Evolutionary conservation across 2,888 invertebrate species (phyloP).

Genomic region (Liopterus haemorrhoidalis): DNA sequence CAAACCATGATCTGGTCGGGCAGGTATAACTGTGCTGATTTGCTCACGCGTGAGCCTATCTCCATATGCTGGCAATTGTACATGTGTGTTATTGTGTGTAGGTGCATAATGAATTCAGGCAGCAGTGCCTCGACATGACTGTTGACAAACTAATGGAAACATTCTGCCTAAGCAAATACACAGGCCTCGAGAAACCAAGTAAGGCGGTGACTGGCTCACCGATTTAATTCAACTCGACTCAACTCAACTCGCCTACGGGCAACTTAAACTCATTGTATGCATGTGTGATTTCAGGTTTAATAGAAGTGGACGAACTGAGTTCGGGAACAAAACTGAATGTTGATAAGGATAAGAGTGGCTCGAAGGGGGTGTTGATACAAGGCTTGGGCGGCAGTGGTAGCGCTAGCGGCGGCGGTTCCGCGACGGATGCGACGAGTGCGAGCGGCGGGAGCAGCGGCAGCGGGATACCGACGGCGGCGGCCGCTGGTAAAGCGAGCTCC

Average conservation of each 20-base stretch:
- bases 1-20: constrained; percentile 85
- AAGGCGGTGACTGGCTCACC: constrained; percentile 42
- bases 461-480: constrained; percentile 31
- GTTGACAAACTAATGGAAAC: constrained; percentile 88
- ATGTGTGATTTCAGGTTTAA: constrained; percentile 40
- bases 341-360: not conserved
- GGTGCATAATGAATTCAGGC: constrained; percentile 90
- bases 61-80: constrained; percentile 6
- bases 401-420: constrained; percentile 40
- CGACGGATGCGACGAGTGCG: constrained; percentile 39
- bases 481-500: constrained; percentile 53
- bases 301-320: constrained; percentile 47
- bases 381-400: constrained; percentile 33
- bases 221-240: not conserved
- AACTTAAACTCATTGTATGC: not conserved
- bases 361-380: not conserved
- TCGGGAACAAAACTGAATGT: constrained; percentile 5
- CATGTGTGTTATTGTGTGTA: constrained; percentile 37
- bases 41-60: constrained; percentile 9
- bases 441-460: constrained; percentile 40
- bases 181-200: constrained; percentile 91
- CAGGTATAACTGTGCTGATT: constrained; percentile 49
- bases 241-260: not conserved
- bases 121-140: constrained; percentile 84
- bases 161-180: constrained; percentile 87